phyloP scores from a whole-genome alignment of 2,888 invertebrate genomes.

The Odontothrips loti region DNA sequence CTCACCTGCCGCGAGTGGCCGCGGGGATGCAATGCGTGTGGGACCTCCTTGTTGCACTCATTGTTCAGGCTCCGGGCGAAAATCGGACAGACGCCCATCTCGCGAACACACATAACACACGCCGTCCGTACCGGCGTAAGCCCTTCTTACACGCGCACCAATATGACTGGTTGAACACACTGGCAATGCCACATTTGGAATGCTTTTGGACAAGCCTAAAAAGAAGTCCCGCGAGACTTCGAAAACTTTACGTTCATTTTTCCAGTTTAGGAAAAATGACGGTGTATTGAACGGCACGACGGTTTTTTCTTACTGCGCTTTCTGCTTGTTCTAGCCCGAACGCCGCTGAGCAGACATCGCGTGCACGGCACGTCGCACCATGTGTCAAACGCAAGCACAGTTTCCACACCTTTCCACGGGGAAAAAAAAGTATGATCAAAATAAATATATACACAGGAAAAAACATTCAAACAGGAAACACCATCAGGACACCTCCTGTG shows the following conservation, averaged over 20 bases:
- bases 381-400: conserved; percentile 5
- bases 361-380: neutral
- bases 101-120: neutral
- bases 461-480: neutral
- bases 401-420: neutral
- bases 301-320: neutral
- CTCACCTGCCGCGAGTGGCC: neutral
- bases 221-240: too few relatives aligned
- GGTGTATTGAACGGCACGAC: neutral
- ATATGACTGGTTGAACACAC: too few relatives aligned
- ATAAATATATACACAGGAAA: neutral
- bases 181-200: too few relatives aligned
- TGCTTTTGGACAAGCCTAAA: too few relatives aligned
- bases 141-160: too few relatives aligned
- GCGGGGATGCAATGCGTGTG: neutral
- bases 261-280: neutral
- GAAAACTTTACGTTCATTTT: too few relatives aligned
- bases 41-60: neutral
- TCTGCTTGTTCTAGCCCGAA: neutral
- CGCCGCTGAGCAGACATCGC: neutral
- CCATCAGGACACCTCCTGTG: conserved; percentile 9
- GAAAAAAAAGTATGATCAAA: neutral
- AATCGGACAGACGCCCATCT: conserved; percentile 8
- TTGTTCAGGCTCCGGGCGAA: neutral
- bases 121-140: neutral